Conservation (phyloP, 2,888 invertebrate genomes). For the Leptarthrus brevirostris region DNA sequence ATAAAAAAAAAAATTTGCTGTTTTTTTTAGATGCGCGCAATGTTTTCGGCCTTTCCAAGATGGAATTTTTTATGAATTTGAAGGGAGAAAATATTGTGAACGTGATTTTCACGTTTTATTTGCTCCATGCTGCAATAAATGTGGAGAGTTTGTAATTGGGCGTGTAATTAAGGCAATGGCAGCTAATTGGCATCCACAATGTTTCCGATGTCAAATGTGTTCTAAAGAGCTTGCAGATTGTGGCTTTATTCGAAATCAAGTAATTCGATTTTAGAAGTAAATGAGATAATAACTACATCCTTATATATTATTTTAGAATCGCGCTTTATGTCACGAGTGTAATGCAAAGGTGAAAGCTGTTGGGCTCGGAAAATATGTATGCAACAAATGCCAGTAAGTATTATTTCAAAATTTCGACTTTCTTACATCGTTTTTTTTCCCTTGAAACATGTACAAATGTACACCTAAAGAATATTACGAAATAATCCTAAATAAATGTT, state of each 20-base stretch:
- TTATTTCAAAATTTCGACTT: too few species aligned
- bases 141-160: constrained; percentile 95
- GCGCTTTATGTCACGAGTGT: constrained; percentile 94
- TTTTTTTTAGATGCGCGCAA: constrained; percentile 86
- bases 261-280: too few species aligned
- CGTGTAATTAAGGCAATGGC: constrained; percentile 99
- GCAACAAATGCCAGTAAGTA: constrained; percentile 97
- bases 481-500: too few species aligned
- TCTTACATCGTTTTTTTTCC: too few species aligned
- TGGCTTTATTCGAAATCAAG: constrained; percentile 94
- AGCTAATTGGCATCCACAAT: constrained; percentile 97
- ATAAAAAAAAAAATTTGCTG: constrained; percentile 14
- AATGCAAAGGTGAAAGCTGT: constrained; percentile 96
- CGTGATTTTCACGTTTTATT: constrained; percentile 98
- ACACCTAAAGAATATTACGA: too few species aligned
- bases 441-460: too few species aligned
- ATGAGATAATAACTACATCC: too few species aligned
- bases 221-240: constrained; percentile 91
- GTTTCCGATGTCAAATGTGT: constrained; percentile 97
- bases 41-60: constrained; percentile 98
- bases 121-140: constrained; percentile 91
- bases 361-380: constrained; percentile 95
- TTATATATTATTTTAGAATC: constrained; percentile 63
- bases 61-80: constrained; percentile 98
- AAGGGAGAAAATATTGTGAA: constrained; percentile 98